phyloP scores from a whole-genome alignment of 2,888 invertebrate genomes.

The Malachius bipustulatus region DNA sequence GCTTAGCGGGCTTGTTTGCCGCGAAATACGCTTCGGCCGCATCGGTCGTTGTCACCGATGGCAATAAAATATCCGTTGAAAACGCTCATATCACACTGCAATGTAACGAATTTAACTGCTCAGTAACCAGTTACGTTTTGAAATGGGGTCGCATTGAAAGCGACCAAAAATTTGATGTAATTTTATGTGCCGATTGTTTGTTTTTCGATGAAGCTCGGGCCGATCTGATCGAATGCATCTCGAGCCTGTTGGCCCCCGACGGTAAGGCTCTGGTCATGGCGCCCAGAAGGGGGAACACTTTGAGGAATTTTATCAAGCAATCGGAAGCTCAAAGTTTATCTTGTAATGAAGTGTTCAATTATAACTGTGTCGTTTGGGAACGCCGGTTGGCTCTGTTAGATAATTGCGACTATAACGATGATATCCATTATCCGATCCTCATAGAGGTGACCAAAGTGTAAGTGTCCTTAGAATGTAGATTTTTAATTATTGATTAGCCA shows the following conservation, averaged over 20 bases:
- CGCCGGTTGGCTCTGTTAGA: slow-evolving; percentile 49
- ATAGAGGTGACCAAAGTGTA: slow-evolving; percentile 47
- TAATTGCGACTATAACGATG: slow-evolving; percentile 51
- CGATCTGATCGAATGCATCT: slow-evolving; percentile 55
- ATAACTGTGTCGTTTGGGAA: slow-evolving; percentile 56
- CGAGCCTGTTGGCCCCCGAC: slow-evolving; percentile 45
- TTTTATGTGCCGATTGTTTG: slow-evolving; percentile 68
- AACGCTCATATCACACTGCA: slow-evolving; percentile 56
- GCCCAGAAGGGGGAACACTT: slow-evolving; percentile 58
- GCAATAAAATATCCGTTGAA: slow-evolving; percentile 61
- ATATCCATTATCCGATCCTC: slow-evolving; percentile 60
- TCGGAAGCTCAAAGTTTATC: slow-evolving; percentile 47
- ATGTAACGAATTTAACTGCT: slow-evolving; percentile 47
- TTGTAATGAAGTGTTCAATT: slow-evolving; percentile 46
- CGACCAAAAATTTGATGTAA: slow-evolving; percentile 45
- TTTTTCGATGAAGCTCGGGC: slow-evolving; percentile 64
- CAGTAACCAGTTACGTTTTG: slow-evolving; percentile 41
- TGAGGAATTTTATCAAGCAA: slow-evolving; percentile 53
- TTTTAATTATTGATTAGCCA: slow-evolving; percentile 14
- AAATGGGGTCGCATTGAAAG: slow-evolving; percentile 42
- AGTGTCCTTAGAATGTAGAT: slow-evolving; percentile 32
- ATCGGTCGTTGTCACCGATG: slow-evolving; percentile 62
- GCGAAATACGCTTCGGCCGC: slow-evolving; percentile 54
- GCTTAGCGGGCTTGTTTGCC: slow-evolving; percentile 61
- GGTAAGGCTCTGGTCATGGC: slow-evolving; percentile 66